Evolutionary conservation across 2,797 vertebrate species (phyloP).

Genomic region (Cheirogaleus major): DNA sequence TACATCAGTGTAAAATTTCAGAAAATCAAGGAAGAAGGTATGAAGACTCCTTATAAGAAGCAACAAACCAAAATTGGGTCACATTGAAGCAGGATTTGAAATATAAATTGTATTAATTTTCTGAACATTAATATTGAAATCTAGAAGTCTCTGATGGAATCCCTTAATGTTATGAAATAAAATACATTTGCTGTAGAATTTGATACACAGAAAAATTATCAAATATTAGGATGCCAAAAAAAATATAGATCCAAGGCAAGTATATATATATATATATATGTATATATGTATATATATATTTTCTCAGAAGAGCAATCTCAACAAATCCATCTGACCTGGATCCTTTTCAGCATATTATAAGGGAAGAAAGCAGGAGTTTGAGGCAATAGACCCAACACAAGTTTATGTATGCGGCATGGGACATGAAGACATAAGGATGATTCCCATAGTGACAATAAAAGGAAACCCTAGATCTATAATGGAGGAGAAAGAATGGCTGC

Average conservation of each 20-base stretch:
- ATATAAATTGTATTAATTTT: neutral
- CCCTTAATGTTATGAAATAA: neutral
- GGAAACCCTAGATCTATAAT: neutral
- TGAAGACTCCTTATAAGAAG: neutral
- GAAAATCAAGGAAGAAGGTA: neutral
- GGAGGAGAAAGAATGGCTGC: neutral
- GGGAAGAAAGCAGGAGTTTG: neutral
- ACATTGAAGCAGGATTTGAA: neutral
- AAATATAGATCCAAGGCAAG: neutral
- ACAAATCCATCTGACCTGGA: neutral
- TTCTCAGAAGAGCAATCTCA: neutral
- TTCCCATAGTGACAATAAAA: neutral
- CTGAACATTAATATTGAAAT: neutral
- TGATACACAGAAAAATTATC: neutral
- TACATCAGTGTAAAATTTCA: neutral
- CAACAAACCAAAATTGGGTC: neutral
- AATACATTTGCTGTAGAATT: neutral
- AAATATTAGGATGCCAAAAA: neutral
- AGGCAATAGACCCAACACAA: neutral
- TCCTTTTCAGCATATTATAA: neutral
- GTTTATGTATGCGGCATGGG: rapidly evolving
- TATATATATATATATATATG: too few species aligned
- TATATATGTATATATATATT: too few species aligned
- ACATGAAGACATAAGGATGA: rapidly evolving
- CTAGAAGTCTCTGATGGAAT: neutral